These are phyloP conservation scores for Cosmopolites sordidus DNA, from an alignment of 2,888 invertebrate genomes.

Conservation along the genomic window DNA sequence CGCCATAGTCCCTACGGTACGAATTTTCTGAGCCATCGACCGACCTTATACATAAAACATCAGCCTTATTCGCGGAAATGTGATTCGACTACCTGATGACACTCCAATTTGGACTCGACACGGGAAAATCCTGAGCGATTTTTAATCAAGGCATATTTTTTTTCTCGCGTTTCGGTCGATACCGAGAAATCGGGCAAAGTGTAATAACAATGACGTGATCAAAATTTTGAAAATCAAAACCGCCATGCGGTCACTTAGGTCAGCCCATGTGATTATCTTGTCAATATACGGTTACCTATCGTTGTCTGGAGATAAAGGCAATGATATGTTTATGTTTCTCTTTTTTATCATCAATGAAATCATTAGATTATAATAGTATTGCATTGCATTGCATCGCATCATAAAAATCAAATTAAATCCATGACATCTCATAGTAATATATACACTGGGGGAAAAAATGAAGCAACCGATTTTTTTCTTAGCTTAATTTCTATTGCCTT, in stretches of 20 bases:
- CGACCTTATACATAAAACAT: slow-evolving; percentile 2
- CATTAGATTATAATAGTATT: no score
- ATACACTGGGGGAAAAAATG: no score
- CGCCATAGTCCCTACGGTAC: not conserved
- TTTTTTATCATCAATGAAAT: no score
- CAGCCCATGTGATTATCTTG: not conserved
- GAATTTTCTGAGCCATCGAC: not conserved
- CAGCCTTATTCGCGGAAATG: not conserved
- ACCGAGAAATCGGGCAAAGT: not conserved
- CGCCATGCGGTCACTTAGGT: not conserved
- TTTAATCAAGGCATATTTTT: slow-evolving; percentile 3
- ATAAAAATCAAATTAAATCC: no score
- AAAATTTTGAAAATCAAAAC: not conserved
- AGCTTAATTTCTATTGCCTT: no score
- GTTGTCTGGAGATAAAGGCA: no score
- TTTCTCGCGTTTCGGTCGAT: not conserved
- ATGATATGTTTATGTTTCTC: no score
- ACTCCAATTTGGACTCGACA: not conserved
- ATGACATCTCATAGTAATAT: no score
- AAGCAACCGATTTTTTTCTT: no score
- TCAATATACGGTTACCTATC: no score
- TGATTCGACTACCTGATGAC: slow-evolving; percentile 1
- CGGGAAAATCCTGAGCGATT: slow-evolving; percentile 10
- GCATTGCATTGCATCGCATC: no score
- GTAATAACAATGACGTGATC: slow-evolving; percentile 2